Evolutionary conservation across 35 echinoderm and acorn worm species (phyloP).

Genomic region (Hemicentrotus pulcherrimus): DNA sequence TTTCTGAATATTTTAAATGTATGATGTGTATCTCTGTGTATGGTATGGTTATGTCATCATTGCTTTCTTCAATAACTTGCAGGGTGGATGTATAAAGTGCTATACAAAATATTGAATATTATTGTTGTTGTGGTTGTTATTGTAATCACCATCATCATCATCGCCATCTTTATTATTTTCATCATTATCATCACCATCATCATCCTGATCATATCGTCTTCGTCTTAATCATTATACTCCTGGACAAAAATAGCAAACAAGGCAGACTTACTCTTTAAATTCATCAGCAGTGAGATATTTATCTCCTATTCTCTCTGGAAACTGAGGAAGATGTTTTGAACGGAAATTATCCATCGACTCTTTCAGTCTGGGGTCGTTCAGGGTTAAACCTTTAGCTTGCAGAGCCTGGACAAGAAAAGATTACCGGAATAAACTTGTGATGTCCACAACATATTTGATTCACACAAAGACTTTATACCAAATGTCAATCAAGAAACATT

Average conservation of each 20-base stretch:
- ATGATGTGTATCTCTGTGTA: neutral
- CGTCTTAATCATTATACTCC: neutral
- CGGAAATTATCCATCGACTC: slow-evolving; percentile 60
- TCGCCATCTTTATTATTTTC: too few relatives aligned
- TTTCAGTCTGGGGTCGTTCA: slow-evolving; percentile 56
- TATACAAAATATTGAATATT: too few relatives aligned
- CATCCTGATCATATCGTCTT: neutral
- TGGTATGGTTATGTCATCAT: neutral
- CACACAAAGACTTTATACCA: neutral
- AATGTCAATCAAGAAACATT: neutral
- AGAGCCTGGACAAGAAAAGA: slow-evolving; percentile 39
- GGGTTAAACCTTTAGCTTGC: slow-evolving; percentile 47
- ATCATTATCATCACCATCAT: neutral
- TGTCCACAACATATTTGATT: neutral
- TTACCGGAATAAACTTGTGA: neutral
- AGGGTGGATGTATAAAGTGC: too few relatives aligned
- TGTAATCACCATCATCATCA: too few relatives aligned
- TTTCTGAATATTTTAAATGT: neutral
- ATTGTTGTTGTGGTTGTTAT: too few relatives aligned
- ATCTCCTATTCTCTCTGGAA: slow-evolving; percentile 56
- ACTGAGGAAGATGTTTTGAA: slow-evolving; percentile 36
- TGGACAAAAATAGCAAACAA: neutral
- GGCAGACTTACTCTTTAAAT: slow-evolving; percentile 62
- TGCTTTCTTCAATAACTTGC: too few relatives aligned
- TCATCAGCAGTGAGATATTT: slow-evolving; percentile 36